A percentile compares a stretch with the other conserved stretches of the same genome.
These are phyloP conservation scores for Lagodon rhomboides DNA, from an alignment of 2,797 vertebrate species.

Conservation along the genomic window DNA sequence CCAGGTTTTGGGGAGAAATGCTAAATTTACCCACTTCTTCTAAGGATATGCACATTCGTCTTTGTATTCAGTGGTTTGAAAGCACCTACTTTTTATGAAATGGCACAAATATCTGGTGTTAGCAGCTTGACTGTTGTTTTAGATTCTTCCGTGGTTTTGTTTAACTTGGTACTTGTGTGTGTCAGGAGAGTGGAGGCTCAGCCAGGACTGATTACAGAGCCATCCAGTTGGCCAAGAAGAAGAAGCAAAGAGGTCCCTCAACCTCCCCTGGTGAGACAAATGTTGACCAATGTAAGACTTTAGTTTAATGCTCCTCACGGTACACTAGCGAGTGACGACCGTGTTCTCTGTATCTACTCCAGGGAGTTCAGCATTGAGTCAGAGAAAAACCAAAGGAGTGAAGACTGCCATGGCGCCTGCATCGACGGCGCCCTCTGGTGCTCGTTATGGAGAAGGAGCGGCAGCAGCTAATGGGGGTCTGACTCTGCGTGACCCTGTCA, in stretches of 20 bases:
- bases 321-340: not conserved
- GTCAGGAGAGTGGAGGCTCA: slow-evolving; percentile 94
- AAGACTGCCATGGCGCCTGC: slow-evolving; percentile 75
- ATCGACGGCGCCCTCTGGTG: slow-evolving; percentile 63
- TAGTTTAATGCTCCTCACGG: not conserved
- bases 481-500: slow-evolving; percentile 88
- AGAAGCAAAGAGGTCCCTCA: slow-evolving; percentile 89
- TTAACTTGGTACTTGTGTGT: not conserved
- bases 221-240: slow-evolving; percentile 95
- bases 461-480: slow-evolving; percentile 85
- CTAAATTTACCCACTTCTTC: no score
- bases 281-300: not conserved
- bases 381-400: slow-evolving; percentile 87
- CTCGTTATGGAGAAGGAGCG: slow-evolving; percentile 83
- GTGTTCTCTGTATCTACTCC: slow-evolving; percentile 16
- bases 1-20: no score
- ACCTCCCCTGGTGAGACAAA: slow-evolving; percentile 67
- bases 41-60: no score
- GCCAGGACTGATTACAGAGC: slow-evolving; percentile 97
- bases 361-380: slow-evolving; percentile 83
- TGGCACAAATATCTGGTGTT: not conserved
- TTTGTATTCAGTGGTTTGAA: not conserved
- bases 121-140: not conserved
- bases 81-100: not conserved
- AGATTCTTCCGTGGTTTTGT: not conserved